Base-by-base conservation (phyloP, 1,140 invertebrate species). In the Papilio aristodemus region DNA sequence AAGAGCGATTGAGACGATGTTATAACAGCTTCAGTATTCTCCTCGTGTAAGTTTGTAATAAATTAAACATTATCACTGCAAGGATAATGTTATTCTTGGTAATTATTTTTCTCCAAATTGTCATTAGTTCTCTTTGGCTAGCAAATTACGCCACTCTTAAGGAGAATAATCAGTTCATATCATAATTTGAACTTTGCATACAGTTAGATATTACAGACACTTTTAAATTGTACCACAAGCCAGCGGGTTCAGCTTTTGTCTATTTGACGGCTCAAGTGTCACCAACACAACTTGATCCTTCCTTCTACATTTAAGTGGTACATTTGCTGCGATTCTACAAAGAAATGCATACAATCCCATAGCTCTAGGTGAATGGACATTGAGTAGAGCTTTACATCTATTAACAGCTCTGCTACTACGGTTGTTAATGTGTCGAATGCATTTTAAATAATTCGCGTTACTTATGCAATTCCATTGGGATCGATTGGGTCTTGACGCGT, bases 381-480 rank as follows among this genome's bases (percentile, higher is more conserved):
- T 72, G 69, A 69, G 54, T 69, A 72, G 75, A 73, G 73, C 74
- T 75, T 83, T 83, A 83, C 81, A 84, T 85, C 79, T 83, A 87
- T 84, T 85, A 85, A 72, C 71, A 76, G 68, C 70, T 79, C 77
- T 71, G 76, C 77, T 75, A 77, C 72, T 80, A 76, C 75, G 75
- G 76, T 73, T 69, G 72, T 73, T 74, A 78, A 86, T 87, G 79
- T 79, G 74, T 85, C 68, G 72, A 62, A 73, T 75, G 73, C 77
- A 85, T 85, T 86, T 83, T 79, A 89, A 86, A 81, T 85, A 79
- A 77, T 86, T 88, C 86, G 77, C 64, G 73, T 72, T 86, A 86
- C 82, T 82, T 79, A 82, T 85, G 80, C 73, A 81, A 85, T 77
- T 78, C 71, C 62, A 76, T 70, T 77, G 66, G 67, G 74, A 78